Evolutionary conservation across 2,888 invertebrate species (phyloP), one percentile per base, ranked within the genome.

Genomic region (Serrognathus titanus): DNA sequence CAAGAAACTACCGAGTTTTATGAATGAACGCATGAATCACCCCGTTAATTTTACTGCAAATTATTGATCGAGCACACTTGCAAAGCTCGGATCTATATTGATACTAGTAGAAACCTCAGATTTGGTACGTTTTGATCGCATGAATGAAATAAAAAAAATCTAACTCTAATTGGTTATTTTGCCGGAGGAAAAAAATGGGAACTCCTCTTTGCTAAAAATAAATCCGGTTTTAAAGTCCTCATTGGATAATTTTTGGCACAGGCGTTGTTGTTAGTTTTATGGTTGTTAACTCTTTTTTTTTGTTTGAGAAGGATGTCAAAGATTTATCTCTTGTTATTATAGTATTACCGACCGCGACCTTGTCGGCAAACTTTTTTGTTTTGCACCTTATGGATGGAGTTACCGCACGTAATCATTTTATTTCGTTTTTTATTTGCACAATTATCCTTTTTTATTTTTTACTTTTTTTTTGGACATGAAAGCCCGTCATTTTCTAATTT

Each of bases 121-220:
- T 16, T 10, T 20, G 43, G 13, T 16, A 16, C 16, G 13, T 43
- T 43, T 43, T 12, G 49, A 54, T 43, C 43, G 24, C 43, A 54
- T 54, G 49, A 54, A 54, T 54, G 54, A 54, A 38, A 48, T 16
- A 39, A 49, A 54, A 48, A 48, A 53, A 53, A 48, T 48, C 31
- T 40, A 54, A 9, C 12, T 47, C n/a, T 38, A n/a, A 16, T 41
- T 11, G 49, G 43, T 48, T 36, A 48, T 37, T 54, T 40, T 54
- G 40, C 35, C 13, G 16, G 36, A 40, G 12, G 40, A n/a, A n/a
- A 43, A 37, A 43, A 38, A 24, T 16, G 55, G 50, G 20, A 55
- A 55, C 55, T 55, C 55, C 55, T 55, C 55, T 51, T 51, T 24
- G 38, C 24, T 45, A 43, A 51, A 55, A 55, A 55, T 55, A 51